Conservation (phyloP, 2,888 invertebrate genomes). For the Archips xylosteana region DNA sequence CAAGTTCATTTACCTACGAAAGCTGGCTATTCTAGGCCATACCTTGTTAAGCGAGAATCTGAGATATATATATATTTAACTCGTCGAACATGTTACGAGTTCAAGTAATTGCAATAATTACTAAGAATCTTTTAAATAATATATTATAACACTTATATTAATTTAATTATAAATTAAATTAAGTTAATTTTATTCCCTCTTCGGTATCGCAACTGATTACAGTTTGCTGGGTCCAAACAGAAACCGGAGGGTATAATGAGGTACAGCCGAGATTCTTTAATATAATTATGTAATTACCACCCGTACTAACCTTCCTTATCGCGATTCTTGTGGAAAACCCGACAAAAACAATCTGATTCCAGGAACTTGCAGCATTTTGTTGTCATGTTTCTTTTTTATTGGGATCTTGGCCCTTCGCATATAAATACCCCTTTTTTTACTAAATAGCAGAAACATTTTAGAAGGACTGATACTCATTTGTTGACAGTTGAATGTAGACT, state of each 20-base stretch:
- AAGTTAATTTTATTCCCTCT: neutral
- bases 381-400: conserved; percentile 7
- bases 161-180: neutral
- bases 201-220: conserved; percentile 20
- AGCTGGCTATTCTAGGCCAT: conserved; percentile 4
- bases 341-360: conserved; percentile 33
- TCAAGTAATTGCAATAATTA: conserved; percentile 1
- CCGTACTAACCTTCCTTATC: conserved; percentile 37
- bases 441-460: neutral
- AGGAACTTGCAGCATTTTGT: conserved; percentile 26
- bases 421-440: conserved; percentile 1
- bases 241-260: conserved; percentile 35
- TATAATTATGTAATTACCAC: conserved; percentile 39
- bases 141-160: neutral
- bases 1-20: conserved; percentile 27
- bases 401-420: neutral
- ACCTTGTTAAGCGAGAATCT: conserved; percentile 9
- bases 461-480: neutral
- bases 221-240: conserved; percentile 15
- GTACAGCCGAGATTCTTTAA: conserved; percentile 34
- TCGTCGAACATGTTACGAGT: conserved; percentile 15
- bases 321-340: conserved; percentile 32
- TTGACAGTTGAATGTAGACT: neutral
- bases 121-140: neutral
- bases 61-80: conserved; percentile 26